Conservation (phyloP, 2,113 vertebrate genomes). For the Leucoraja erinaceus region DNA sequence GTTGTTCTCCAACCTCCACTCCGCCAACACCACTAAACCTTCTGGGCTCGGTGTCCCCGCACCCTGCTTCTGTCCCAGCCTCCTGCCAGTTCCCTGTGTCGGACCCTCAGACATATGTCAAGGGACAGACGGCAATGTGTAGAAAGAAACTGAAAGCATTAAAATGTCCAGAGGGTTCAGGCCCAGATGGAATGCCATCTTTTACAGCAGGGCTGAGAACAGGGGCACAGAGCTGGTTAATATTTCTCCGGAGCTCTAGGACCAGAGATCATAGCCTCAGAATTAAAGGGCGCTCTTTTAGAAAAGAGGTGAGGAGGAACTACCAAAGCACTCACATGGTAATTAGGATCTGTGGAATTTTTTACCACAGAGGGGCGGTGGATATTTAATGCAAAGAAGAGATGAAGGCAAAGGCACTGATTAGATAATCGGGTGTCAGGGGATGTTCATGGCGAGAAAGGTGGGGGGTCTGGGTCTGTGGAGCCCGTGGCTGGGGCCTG, state of each 20-base stretch:
- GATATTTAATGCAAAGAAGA: too few relatives aligned
- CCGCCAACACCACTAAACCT: background rate
- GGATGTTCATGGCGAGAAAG: too few relatives aligned
- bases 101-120: constrained; percentile 17
- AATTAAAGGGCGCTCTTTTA: too few relatives aligned
- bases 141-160: background rate
- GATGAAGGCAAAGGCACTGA: too few relatives aligned
- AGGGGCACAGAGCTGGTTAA: background rate
- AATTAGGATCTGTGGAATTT: too few relatives aligned
- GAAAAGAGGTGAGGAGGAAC: too few relatives aligned
- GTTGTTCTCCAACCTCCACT: background rate
- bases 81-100: background rate
- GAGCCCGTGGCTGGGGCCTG: too few relatives aligned
- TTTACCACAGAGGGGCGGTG: too few relatives aligned
- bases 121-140: background rate
- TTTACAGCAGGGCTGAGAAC: background rate
- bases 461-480: too few relatives aligned
- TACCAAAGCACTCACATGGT: too few relatives aligned
- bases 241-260: background rate
- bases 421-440: background rate
- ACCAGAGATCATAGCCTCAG: too few relatives aligned
- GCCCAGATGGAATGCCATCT: constrained; percentile 19
- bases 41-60: background rate
- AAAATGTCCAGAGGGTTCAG: constrained; percentile 6
- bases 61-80: background rate